A percentile compares a stretch with the other conserved stretches of the same genome.
Evolutionary conservation across 1,140 invertebrate genomes (phyloP).

Genomic region (Drosophila navojoa): DNA sequence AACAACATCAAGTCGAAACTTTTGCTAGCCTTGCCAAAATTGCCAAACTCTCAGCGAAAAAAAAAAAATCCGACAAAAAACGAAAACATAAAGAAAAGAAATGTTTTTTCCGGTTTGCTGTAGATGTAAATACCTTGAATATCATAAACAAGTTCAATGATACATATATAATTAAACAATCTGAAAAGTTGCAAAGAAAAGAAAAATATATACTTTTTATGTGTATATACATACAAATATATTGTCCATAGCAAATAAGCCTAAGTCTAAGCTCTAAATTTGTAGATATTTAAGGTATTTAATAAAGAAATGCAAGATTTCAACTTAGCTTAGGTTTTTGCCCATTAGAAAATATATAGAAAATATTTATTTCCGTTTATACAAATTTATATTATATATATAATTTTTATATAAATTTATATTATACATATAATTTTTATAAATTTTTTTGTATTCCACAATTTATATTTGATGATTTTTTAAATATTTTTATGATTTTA

Average conservation of each 20-base stretch:
- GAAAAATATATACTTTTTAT: not conserved
- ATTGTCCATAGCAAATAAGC: not conserved
- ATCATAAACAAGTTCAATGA: not conserved
- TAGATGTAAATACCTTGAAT: conserved; percentile 5
- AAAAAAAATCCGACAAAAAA: conserved; percentile 2
- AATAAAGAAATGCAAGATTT: too few species aligned
- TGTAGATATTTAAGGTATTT: too few species aligned
- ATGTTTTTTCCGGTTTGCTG: not conserved
- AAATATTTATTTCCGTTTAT: too few species aligned
- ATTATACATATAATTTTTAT: too few species aligned
- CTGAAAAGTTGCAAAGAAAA: not conserved
- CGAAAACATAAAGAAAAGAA: not conserved
- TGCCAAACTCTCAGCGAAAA: conserved; percentile 22
- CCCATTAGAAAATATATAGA: too few species aligned
- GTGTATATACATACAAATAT: not conserved
- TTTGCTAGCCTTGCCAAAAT: conserved; percentile 59
- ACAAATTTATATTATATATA: too few species aligned
- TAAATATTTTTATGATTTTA: too few species aligned
- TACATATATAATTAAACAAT: not conserved
- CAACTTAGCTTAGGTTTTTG: too few species aligned
- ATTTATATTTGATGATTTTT: too few species aligned
- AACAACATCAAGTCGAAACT: conserved; percentile 55
- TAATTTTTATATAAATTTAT: too few species aligned
- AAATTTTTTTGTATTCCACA: too few species aligned
- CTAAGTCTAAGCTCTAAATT: too few species aligned